Evolutionary conservation across 2,797 vertebrate species (phyloP).

Genomic region (Naso thynnoides): DNA sequence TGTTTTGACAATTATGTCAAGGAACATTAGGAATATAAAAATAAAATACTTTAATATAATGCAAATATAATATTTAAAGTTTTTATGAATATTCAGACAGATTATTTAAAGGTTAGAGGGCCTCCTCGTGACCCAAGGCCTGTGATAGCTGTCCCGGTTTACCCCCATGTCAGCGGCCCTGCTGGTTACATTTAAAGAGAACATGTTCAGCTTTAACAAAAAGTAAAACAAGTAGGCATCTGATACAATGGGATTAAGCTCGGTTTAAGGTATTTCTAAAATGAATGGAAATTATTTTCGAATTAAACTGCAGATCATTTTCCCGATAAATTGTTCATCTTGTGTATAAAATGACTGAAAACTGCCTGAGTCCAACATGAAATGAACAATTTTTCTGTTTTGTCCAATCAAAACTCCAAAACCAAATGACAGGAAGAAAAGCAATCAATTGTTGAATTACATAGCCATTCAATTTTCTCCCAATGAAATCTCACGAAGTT

Average conservation of each 20-base stretch:
- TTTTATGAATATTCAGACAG: no score
- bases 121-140: no score
- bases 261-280: background rate
- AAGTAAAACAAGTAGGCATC: slow-evolving; percentile 2
- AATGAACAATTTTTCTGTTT: background rate
- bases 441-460: background rate
- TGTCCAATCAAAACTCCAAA: background rate
- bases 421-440: background rate
- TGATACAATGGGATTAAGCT: background rate
- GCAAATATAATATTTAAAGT: no score
- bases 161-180: no score
- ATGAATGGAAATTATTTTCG: background rate
- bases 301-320: background rate
- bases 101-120: no score
- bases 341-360: background rate
- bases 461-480: background rate
- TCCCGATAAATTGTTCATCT: background rate
- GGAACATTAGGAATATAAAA: no score
- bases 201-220: background rate
- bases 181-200: no score
- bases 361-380: background rate
- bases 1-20: no score
- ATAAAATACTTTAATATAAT: no score
- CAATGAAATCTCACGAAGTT: background rate
- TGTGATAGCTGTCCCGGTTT: no score